Conservation (phyloP, 2,113 vertebrate genomes). For the Tonatia bakeri region DNA sequence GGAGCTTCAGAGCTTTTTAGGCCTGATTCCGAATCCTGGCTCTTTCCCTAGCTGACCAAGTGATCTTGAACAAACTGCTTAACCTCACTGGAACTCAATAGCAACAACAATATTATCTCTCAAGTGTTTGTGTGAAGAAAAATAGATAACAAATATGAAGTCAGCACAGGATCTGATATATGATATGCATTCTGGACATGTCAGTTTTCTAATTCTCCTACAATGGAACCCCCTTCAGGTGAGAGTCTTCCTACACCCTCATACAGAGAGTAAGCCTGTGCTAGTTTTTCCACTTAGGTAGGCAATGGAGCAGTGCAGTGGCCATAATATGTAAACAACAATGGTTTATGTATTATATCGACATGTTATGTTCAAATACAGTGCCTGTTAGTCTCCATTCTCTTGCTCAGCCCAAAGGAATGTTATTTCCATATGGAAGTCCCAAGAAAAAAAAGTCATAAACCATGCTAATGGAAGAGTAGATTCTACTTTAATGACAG, state of each 20-base stretch:
- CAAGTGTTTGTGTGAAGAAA: neutral
- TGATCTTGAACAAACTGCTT: neutral
- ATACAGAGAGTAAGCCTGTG: neutral
- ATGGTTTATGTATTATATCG: neutral
- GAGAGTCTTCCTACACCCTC: neutral
- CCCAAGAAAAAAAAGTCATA: neutral
- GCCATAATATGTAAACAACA: neutral
- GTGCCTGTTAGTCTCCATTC: neutral
- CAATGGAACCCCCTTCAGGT: neutral
- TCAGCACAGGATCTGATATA: neutral
- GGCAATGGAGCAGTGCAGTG: neutral
- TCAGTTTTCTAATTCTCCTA: neutral
- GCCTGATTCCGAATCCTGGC: neutral
- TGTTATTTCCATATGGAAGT: neutral
- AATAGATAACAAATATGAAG: neutral
- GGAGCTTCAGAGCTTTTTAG: neutral
- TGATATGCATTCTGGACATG: neutral
- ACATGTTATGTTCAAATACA: neutral
- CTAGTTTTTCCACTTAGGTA: neutral
- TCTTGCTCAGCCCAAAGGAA: slow-evolving; percentile 5
- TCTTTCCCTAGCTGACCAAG: neutral
- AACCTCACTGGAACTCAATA: neutral
- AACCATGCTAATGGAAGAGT: neutral
- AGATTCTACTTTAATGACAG: neutral
- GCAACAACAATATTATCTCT: neutral